Conservation (phyloP, 2,888 invertebrate genomes). For the Gymnocheta viridis region DNA sequence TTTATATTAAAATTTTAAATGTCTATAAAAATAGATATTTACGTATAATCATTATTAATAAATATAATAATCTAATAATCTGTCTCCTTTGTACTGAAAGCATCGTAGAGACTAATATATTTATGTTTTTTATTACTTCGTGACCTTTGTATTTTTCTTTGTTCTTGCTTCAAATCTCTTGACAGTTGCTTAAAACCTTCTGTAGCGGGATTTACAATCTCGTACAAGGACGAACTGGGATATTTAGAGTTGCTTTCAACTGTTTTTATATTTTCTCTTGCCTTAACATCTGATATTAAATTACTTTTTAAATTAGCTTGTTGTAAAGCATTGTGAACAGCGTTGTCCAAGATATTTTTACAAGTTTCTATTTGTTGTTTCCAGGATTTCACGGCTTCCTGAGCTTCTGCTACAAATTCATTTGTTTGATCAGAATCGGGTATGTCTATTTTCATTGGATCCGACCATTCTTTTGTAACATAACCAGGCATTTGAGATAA, state of each 20-base stretch:
- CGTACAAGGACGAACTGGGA: neutral
- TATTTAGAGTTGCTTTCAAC: neutral
- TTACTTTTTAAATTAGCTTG: slow-evolving; percentile 25
- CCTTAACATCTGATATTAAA: neutral
- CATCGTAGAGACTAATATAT: slow-evolving; percentile 34
- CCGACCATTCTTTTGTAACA: slow-evolving; percentile 61
- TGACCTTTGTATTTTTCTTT: neutral
- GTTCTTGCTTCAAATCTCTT: neutral
- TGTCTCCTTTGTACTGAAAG: slow-evolving; percentile 1
- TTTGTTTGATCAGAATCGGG: slow-evolving; percentile 31
- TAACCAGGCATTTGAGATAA: slow-evolving; percentile 17
- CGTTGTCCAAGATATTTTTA: slow-evolving; percentile 67
- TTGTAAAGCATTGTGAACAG: slow-evolving; percentile 55
- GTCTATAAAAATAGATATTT: slow-evolving; percentile 20
- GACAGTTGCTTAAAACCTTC: neutral
- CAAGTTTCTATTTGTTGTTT: slow-evolving; percentile 71
- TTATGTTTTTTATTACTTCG: slow-evolving; percentile 12
- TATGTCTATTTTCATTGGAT: slow-evolving; percentile 35
- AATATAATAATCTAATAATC: slow-evolving; percentile 1
- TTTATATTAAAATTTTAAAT: neutral
- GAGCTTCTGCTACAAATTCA: slow-evolving; percentile 67
- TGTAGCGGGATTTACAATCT: neutral
- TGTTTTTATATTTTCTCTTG: neutral
- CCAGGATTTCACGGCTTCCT: slow-evolving; percentile 69
- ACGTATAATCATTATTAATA: neutral